Base-by-base conservation (phyloP, 2,797 vertebrate genomes). In the Aplochiton taeniatus region DNA sequence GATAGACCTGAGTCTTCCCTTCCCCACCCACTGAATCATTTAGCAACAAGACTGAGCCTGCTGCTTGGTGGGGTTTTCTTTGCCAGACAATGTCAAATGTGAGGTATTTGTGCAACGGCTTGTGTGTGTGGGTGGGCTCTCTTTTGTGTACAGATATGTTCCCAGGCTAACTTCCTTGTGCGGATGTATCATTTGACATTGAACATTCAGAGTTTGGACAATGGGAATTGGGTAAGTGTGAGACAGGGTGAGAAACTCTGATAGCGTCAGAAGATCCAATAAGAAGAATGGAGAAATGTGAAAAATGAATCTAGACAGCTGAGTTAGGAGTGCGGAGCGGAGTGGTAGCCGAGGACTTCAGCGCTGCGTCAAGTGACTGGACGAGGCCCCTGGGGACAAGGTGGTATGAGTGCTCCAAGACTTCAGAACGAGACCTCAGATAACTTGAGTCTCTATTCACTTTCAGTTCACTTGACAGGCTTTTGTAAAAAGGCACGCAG, bases 391-490 rank as follows among this genome's bases (percentile, higher is more conserved):
- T 19, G 2, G 8, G 49, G 57, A 61, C 43, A 65, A 16, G 43
- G 50, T 70, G 47, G 51, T 56, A 57, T 63, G 52, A 60, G 46
- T 64, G 56, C 58, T 66, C 68, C 65, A 8, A 41, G 4, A 12
- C 50, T 6, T 69, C 54, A 58, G 57, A 61, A 64, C 45, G 44
- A 46, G 53, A 47, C 64, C 65, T 8, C 14, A 7, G 53, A 55
- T 11, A 45, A 53, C 64, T 73, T 75, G 42, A 49, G 31, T 42
- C 49, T 53, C 43, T 44, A 43, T 66, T 47, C 62, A 18, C 72
- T 62, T 50, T 51, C 42, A 42, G 49, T 77, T 69, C 45, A 68
- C 56, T 47, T 79, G 63, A 74, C 53, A 77, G 17, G 53, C 55
- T 69, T 72, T 43, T 57, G 53, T 19, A 54, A 14, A 3, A 66